These are phyloP conservation scores for Cryptoprocta ferox DNA, from an alignment of 2,797 vertebrate genomes.

Conservation along the genomic window DNA sequence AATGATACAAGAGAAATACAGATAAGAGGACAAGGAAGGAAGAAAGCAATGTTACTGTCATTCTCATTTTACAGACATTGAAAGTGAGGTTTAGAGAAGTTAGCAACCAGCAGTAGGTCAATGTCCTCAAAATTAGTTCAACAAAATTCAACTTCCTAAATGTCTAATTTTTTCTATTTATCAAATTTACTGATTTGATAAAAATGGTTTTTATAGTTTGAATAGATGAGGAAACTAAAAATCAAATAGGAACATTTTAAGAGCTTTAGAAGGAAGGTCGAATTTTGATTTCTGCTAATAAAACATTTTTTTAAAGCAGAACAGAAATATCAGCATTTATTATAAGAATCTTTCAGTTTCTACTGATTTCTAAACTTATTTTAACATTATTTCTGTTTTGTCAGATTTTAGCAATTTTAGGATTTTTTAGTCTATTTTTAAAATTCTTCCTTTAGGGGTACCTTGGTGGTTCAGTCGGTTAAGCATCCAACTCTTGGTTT, in stretches of 20 bases:
- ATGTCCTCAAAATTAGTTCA: background rate
- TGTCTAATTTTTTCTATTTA: background rate
- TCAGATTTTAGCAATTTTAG: constrained; percentile 20
- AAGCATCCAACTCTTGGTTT: no score
- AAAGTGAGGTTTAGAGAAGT: background rate
- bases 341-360: constrained; percentile 1
- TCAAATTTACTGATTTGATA: background rate
- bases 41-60: background rate
- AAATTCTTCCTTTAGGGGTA: background rate
- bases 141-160: constrained; percentile 27
- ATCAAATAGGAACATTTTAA: constrained; percentile 44
- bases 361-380: background rate
- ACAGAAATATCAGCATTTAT: background rate
- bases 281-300: constrained; percentile 23
- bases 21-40: background rate
- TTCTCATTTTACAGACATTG: background rate
- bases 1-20: background rate
- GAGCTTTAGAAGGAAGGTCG: background rate
- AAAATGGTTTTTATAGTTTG: background rate
- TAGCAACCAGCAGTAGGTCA: background rate
- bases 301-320: background rate
- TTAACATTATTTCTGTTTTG: background rate
- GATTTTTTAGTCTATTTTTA: background rate
- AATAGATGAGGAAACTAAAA: constrained; percentile 53
- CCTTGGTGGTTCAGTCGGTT: no score